These are phyloP conservation scores for Dendrolimus kikuchii DNA, from an alignment of 1,140 invertebrate genomes.

Conservation along the genomic window DNA sequence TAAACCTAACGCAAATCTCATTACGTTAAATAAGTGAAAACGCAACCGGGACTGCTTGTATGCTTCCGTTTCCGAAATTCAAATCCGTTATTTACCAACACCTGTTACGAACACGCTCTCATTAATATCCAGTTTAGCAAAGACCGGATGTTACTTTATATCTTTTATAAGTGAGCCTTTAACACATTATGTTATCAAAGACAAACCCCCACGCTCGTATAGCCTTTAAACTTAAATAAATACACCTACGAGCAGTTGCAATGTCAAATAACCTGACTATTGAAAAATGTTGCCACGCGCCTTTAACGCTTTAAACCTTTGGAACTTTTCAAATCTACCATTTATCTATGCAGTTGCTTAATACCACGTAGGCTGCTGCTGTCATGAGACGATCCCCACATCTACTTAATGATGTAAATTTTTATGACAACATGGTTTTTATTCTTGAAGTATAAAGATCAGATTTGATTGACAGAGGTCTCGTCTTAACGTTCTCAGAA, in stretches of 20 bases:
- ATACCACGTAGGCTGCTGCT: conserved; percentile 48
- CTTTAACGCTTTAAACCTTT: neutral
- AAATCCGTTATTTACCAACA: conserved; percentile 6
- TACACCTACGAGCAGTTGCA: conserved; percentile 46
- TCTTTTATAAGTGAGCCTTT: conserved; percentile 30
- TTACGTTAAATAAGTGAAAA: too few relatives aligned
- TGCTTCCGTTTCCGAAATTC: conserved; percentile 1
- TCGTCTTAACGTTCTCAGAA: conserved; percentile 37
- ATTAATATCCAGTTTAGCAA: conserved; percentile 23
- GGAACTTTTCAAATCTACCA: conserved; percentile 2
- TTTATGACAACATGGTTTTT: neutral
- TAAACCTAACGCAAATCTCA: too few relatives aligned
- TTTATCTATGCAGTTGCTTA: conserved; percentile 47
- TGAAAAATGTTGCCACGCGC: conserved; percentile 9
- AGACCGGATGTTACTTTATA: conserved; percentile 31
- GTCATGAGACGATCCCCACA: conserved; percentile 24
- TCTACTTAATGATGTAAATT: conserved; percentile 20
- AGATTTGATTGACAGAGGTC: neutral
- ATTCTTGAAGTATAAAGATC: neutral
- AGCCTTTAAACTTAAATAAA: conserved; percentile 46
- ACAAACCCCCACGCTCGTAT: conserved; percentile 41
- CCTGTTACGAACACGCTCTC: conserved; percentile 7
- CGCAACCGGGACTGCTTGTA: too few relatives aligned
- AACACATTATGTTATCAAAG: conserved; percentile 46
- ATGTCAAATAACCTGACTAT: conserved; percentile 34